Evolutionary conservation across 2,888 invertebrate species (phyloP).

Genomic region (Dorcus parallelipipedus): DNA sequence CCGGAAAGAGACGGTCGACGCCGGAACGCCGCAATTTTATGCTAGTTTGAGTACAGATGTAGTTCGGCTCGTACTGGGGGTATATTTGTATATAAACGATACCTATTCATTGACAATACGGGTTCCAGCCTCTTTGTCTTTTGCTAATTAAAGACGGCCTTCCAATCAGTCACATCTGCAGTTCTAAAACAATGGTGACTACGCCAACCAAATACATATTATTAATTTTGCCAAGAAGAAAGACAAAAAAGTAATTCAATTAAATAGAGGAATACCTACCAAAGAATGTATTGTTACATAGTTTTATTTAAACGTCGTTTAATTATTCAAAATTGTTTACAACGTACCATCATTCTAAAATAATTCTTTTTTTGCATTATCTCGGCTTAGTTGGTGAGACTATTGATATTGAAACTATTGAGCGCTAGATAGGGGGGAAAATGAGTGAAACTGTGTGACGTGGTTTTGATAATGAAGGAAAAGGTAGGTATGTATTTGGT

Average conservation of each 20-base stretch:
- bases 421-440: no score
- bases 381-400: no score
- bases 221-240: no score
- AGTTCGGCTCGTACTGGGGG: slow-evolving; percentile 22
- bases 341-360: no score
- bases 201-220: background rate
- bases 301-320: no score
- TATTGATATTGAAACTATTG: no score
- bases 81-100: slow-evolving; percentile 35
- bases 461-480: no score
- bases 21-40: slow-evolving; percentile 15
- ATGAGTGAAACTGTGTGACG: no score
- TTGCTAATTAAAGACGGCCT: slow-evolving; percentile 46
- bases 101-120: slow-evolving; percentile 47
- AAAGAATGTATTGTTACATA: no score
- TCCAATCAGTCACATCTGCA: slow-evolving; percentile 32
- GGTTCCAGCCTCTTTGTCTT: slow-evolving; percentile 44
- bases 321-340: no score
- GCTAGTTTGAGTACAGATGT: slow-evolving; percentile 20
- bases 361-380: no score
- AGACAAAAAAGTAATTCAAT: background rate
- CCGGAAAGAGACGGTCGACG: slow-evolving; percentile 16
- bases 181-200: slow-evolving; percentile 18
- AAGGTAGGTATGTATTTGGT: background rate
- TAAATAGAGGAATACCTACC: no score